Evolutionary conservation across 2,113 vertebrate species (phyloP).

Genomic region (Potamarius usumacintae): DNA sequence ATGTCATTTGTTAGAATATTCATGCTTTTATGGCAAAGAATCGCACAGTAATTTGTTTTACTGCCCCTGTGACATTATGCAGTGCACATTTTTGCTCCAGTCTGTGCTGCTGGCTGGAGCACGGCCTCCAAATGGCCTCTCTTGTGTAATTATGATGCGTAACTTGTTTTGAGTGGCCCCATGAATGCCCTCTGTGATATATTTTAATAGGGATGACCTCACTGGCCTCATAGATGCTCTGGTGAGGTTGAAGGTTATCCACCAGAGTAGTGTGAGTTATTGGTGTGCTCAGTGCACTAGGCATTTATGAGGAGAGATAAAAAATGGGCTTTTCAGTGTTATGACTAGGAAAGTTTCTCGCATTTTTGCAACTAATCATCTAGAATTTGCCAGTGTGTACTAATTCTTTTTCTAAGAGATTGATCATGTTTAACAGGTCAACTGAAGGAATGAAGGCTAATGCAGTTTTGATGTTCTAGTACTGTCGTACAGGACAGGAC

Average conservation of each 20-base stretch:
- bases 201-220: slow-evolving; percentile 37
- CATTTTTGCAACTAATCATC: not conserved
- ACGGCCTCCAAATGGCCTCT: slow-evolving; percentile 23
- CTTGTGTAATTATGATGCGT: slow-evolving; percentile 41
- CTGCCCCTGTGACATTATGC: slow-evolving; percentile 20
- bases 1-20: slow-evolving; percentile 7
- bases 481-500: not conserved
- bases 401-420: not conserved
- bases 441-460: not conserved
- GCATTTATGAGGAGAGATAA: slow-evolving; percentile 6
- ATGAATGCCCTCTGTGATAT: slow-evolving; percentile 32
- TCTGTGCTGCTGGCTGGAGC: not conserved
- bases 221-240: slow-evolving; percentile 16
- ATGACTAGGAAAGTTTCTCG: not conserved
- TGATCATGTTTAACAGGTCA: not conserved
- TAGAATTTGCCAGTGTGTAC: not conserved
- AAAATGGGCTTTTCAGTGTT: slow-evolving; percentile 28
- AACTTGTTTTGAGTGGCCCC: slow-evolving; percentile 23
- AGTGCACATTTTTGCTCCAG: not conserved
- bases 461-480: not conserved
- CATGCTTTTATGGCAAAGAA: not conserved
- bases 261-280: slow-evolving; percentile 31
- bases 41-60: slow-evolving; percentile 23
- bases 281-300: slow-evolving; percentile 2
- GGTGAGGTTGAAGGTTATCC: slow-evolving; percentile 7